Percentiles rank a stretch among this genome's conserved stretches.
phyloP scores from a whole-genome alignment of 2,113 vertebrate genomes.

The Aplodontia rufa region DNA sequence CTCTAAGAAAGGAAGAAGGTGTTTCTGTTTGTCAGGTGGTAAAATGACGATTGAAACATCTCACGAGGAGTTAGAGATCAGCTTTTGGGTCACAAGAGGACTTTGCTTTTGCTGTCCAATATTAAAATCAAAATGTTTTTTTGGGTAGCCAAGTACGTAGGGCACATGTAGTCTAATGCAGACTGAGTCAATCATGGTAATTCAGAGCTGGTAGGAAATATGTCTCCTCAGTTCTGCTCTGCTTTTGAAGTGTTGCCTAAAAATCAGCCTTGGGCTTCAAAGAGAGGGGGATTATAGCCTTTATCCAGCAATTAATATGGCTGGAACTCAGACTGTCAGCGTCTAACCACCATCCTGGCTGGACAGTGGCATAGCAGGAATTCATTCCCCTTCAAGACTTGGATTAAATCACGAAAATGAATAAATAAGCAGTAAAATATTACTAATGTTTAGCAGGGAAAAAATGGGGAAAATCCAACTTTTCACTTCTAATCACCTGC shows the following conservation, averaged over 20 bases:
- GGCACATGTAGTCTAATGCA: conserved; percentile 83
- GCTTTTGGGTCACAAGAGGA: conserved; percentile 80
- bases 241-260: conserved; percentile 93
- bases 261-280: conserved; percentile 95
- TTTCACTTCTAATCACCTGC: conserved; percentile 76
- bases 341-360: conserved; percentile 90
- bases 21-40: conserved; percentile 82
- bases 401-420: conserved; percentile 83
- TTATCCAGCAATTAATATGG: conserved; percentile 99
- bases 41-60: conserved; percentile 80
- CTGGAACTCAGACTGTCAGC: conserved; percentile 92
- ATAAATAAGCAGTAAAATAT: conserved; percentile 77
- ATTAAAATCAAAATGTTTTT: conserved; percentile 85
- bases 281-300: conserved; percentile 94
- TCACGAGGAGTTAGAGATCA: conserved; percentile 82
- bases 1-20: conserved; percentile 71
- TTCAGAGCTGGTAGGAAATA: conserved; percentile 86
- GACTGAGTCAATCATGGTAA: conserved; percentile 87
- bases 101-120: conserved; percentile 79
- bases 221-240: conserved; percentile 85
- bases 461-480: conserved; percentile 58
- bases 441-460: conserved; percentile 45
- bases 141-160: conserved; percentile 86
- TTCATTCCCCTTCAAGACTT: conserved; percentile 88
- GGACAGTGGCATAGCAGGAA: conserved; percentile 90